Percentiles rank a stretch among this genome's conserved stretches.
These are phyloP conservation scores for Temnothorax nylanderi DNA, from an alignment of 1,140 invertebrate genomes.

Conservation along the genomic window DNA sequence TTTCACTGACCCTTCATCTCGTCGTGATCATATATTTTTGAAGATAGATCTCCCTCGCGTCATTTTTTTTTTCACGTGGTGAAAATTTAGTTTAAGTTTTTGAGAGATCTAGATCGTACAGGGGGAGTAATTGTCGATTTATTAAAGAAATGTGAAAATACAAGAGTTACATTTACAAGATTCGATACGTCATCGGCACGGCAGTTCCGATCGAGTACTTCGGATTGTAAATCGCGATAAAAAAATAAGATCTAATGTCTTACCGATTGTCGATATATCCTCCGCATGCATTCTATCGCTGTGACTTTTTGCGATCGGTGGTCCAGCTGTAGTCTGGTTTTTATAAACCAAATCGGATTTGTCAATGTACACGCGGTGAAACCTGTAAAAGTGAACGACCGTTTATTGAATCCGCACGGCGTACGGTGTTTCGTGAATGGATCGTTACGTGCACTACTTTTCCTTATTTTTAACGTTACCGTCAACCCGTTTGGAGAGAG, in stretches of 20 bases:
- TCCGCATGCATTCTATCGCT: constrained; percentile 91
- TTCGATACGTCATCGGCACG: not conserved
- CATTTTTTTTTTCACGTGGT: not conserved
- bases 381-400: constrained; percentile 88
- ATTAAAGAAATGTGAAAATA: not conserved
- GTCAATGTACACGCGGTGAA: constrained; percentile 98
- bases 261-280: constrained; percentile 93
- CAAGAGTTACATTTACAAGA: not conserved
- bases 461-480: not conserved
- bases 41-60: not conserved
- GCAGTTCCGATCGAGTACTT: not conserved
- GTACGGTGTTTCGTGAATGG: not conserved
- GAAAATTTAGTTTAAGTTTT: not conserved
- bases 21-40: not conserved
- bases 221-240: not conserved
- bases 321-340: constrained; percentile 98
- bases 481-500: not conserved
- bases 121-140: not conserved
- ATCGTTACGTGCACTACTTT: constrained; percentile 11
- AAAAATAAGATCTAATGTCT: constrained; percentile 65
- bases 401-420: constrained; percentile 58
- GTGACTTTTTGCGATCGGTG: constrained; percentile 91
- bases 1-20: not conserved
- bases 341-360: constrained; percentile 99
- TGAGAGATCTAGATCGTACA: not conserved